Evolutionary conservation across 1,140 invertebrate species (phyloP).

Genomic region (Campoletis sonorensis): DNA sequence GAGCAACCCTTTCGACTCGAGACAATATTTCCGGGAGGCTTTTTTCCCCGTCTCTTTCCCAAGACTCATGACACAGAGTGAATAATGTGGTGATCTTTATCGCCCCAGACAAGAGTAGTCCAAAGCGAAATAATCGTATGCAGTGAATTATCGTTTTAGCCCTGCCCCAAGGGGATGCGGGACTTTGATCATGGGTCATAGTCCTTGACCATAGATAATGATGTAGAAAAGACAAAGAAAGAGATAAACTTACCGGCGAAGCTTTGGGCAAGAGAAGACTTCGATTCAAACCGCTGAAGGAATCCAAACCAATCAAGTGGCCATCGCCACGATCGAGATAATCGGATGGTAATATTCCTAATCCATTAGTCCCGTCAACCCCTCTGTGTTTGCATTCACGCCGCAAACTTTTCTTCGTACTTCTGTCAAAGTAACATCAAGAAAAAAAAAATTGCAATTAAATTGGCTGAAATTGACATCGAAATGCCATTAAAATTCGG

Average conservation of each 20-base stretch:
- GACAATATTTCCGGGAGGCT: slow-evolving; percentile 25
- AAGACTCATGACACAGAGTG: background rate
- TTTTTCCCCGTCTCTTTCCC: background rate
- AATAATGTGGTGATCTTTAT: slow-evolving; percentile 35
- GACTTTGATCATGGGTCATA: background rate
- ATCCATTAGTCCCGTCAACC: slow-evolving; percentile 63
- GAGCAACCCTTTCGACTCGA: slow-evolving; percentile 26
- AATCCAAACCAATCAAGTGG: slow-evolving; percentile 70
- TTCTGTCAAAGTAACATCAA: slow-evolving; percentile 58
- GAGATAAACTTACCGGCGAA: slow-evolving; percentile 63
- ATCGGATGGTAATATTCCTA: slow-evolving; percentile 70
- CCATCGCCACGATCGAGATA: slow-evolving; percentile 71
- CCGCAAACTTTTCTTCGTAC: slow-evolving; percentile 63
- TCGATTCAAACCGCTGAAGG: slow-evolving; percentile 68
- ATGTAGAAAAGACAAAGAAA: background rate
- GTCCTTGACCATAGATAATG: background rate
- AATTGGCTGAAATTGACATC: slow-evolving; percentile 4
- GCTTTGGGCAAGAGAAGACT: slow-evolving; percentile 67
- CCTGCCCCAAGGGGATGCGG: background rate
- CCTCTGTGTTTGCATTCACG: slow-evolving; percentile 67
- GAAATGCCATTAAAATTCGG: background rate
- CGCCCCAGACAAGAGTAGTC: background rate
- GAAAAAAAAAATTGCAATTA: slow-evolving; percentile 26
- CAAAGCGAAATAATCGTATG: slow-evolving; percentile 19
- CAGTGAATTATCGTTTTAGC: slow-evolving; percentile 32